These are phyloP conservation scores for Nothocercus julius DNA, from an alignment of 2,113 vertebrate genomes.

Conservation along the genomic window DNA sequence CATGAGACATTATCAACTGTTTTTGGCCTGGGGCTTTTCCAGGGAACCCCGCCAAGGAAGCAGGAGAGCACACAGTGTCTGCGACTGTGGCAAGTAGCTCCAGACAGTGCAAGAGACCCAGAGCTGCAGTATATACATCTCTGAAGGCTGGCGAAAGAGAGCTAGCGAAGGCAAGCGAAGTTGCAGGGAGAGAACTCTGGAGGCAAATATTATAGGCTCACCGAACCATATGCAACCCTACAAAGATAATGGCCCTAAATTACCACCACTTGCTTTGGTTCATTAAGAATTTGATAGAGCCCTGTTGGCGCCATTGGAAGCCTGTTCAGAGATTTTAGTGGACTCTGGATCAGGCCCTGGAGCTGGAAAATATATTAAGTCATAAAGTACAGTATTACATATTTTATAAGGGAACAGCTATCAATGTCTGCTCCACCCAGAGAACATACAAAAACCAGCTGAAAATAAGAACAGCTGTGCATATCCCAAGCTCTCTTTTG, in stretches of 20 bases:
- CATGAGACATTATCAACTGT: neutral
- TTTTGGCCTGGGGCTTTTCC: neutral
- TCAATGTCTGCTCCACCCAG: neutral
- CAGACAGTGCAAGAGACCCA: neutral
- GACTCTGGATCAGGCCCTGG: constrained; percentile 16
- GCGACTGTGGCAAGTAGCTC: neutral
- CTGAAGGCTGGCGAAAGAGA: neutral
- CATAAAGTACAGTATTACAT: constrained; percentile 40
- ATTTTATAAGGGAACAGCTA: constrained; percentile 60
- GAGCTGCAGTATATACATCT: neutral
- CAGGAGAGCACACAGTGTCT: neutral
- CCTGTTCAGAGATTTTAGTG: neutral
- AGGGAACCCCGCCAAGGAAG: constrained; percentile 21
- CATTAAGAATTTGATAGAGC: constrained; percentile 32
- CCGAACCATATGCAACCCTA: neutral
- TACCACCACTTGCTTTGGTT: constrained; percentile 13
- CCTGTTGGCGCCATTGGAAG: constrained; percentile 7
- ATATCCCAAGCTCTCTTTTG: neutral
- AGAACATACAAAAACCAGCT: constrained; percentile 38
- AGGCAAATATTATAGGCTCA: constrained; percentile 16
- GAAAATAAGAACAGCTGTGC: constrained; percentile 32
- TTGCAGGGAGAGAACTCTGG: constrained; percentile 9
- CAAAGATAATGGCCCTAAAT: constrained; percentile 60
- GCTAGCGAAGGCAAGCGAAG: neutral
- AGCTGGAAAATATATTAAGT: constrained; percentile 53